Percentiles rank a stretch among this genome's conserved stretches.
These are phyloP conservation scores for Drosophila rufa DNA, from an alignment of 1,140 invertebrate genomes.

Conservation along the genomic window DNA sequence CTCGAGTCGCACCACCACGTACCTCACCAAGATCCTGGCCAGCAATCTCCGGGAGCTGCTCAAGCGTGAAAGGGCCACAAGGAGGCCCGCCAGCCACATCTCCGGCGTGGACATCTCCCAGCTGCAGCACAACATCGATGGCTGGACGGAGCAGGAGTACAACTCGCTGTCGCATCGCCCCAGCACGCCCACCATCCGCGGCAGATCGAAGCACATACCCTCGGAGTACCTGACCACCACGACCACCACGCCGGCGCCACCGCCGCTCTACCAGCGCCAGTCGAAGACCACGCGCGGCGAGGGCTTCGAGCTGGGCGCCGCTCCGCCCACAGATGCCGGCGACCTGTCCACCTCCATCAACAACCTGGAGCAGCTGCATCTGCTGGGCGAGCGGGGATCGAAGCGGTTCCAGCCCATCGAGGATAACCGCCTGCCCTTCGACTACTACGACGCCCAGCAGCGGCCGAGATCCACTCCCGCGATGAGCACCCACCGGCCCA, in stretches of 20 bases:
- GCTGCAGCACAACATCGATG: slow-evolving; percentile 93
- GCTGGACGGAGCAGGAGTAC: slow-evolving; percentile 93
- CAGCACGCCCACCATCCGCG: slow-evolving; percentile 87
- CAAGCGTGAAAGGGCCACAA: slow-evolving; percentile 72
- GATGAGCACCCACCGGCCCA: slow-evolving; percentile 14
- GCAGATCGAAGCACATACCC: slow-evolving; percentile 90
- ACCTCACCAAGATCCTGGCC: slow-evolving; percentile 82
- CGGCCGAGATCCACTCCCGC: slow-evolving; percentile 13
- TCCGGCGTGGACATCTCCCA: slow-evolving; percentile 89
- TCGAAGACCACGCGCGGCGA: slow-evolving; percentile 74
- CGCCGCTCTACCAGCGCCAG: slow-evolving; percentile 55
- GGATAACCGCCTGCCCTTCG: slow-evolving; percentile 65
- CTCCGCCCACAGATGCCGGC: slow-evolving; percentile 70
- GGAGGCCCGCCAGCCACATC: slow-evolving; percentile 72
- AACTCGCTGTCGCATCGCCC: slow-evolving; percentile 86
- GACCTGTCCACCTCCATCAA: slow-evolving; percentile 77
- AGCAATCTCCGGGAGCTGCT: slow-evolving; percentile 77
- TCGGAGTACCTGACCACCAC: slow-evolving; percentile 90
- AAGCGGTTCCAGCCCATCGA: slow-evolving; percentile 67
- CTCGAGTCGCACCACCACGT: slow-evolving; percentile 62
- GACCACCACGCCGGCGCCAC: slow-evolving; percentile 58
- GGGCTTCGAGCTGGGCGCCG: slow-evolving; percentile 55
- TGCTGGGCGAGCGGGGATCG: slow-evolving; percentile 39
- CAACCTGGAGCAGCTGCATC: slow-evolving; percentile 72
- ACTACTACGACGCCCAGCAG: slow-evolving; percentile 48